Evolutionary conservation across 2,888 invertebrate species (phyloP).

Genomic region (Hyles lineata): DNA sequence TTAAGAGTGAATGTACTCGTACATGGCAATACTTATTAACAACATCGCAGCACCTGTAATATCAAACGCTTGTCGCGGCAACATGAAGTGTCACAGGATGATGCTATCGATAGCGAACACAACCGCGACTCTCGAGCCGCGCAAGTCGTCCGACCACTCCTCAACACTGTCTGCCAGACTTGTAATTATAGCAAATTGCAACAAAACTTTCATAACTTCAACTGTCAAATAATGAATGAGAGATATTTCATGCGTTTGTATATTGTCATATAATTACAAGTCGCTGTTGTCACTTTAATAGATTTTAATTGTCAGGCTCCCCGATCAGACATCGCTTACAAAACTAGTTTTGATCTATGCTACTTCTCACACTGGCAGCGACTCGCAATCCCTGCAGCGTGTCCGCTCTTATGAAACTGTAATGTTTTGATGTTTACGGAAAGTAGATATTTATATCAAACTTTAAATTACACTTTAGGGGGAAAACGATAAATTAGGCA

Average conservation of each 20-base stretch:
- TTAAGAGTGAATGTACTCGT: conserved; percentile 37
- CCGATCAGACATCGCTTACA: conserved; percentile 50
- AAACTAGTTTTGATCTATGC: conserved; percentile 51
- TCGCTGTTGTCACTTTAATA: conserved; percentile 74
- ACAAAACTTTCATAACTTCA: conserved; percentile 75
- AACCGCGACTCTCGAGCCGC: conserved; percentile 40
- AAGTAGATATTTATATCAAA: not conserved
- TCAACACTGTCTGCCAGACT: conserved; percentile 49
- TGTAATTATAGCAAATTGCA: conserved; percentile 67
- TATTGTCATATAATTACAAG: conserved; percentile 75
- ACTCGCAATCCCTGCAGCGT: conserved; percentile 2
- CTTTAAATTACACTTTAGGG: too few relatives aligned
- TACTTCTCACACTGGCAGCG: conserved; percentile 5
- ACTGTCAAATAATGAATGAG: conserved; percentile 68
- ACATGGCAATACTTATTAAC: conserved; percentile 59
- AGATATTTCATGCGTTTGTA: conserved; percentile 74
- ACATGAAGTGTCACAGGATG: conserved; percentile 70
- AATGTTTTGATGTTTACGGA: conserved; percentile 14
- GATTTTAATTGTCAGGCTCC: conserved; percentile 75
- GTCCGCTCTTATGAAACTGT: conserved; percentile 20
- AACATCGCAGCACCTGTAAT: conserved; percentile 68
- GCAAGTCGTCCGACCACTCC: conserved; percentile 49
- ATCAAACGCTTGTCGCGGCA: conserved; percentile 64
- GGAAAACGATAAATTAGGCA: too few relatives aligned
- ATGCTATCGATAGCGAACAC: conserved; percentile 59